Conservation (phyloP, 35 echinoderm and acorn worm species). For the Ophioderma brevispina region DNA sequence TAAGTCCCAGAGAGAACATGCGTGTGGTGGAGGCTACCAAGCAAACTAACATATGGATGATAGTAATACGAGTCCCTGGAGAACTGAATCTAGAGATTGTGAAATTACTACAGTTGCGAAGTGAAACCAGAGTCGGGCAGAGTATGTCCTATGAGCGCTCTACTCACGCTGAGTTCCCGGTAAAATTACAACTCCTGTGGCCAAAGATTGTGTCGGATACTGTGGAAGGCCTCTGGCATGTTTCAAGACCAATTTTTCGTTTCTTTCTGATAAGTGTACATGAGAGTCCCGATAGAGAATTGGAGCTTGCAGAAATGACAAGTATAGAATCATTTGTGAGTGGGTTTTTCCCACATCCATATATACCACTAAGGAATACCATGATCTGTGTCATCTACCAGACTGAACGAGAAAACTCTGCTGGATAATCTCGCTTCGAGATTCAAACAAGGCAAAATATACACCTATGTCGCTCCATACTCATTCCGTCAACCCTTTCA, state of each 20-base stretch:
- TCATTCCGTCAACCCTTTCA: too few relatives aligned
- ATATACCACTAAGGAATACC: slow-evolving; percentile 80
- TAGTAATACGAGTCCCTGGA: slow-evolving; percentile 36
- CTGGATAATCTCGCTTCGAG: slow-evolving; percentile 82
- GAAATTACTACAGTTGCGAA: slow-evolving; percentile 75
- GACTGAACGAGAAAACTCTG: slow-evolving; percentile 90
- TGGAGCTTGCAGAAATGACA: slow-evolving; percentile 68
- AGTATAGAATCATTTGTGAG: slow-evolving; percentile 95
- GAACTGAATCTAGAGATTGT: slow-evolving; percentile 57
- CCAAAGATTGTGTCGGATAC: slow-evolving; percentile 70
- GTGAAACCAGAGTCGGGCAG: slow-evolving; percentile 87
- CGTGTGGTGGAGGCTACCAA: slow-evolving; percentile 89
- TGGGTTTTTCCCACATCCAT: slow-evolving; percentile 86
- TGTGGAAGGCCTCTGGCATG: slow-evolving; percentile 22
- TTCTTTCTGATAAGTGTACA: slow-evolving; percentile 79
- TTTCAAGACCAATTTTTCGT: slow-evolving; percentile 79
- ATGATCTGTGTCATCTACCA: slow-evolving; percentile 97
- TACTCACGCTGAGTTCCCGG: slow-evolving; percentile 66
- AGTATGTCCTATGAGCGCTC: slow-evolving; percentile 73
- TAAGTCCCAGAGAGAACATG: slow-evolving; percentile 56
- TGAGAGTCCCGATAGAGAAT: slow-evolving; percentile 58
- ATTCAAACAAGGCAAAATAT: slow-evolving; percentile 96
- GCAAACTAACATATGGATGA: slow-evolving; percentile 64
- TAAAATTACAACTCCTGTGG: slow-evolving; percentile 93
- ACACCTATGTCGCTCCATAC: slow-evolving; percentile 98